A percentile compares a stretch with the other conserved stretches of the same genome.
phyloP scores from a whole-genome alignment of 64 coral and sea anemone species.

The Acropora tenuis region DNA sequence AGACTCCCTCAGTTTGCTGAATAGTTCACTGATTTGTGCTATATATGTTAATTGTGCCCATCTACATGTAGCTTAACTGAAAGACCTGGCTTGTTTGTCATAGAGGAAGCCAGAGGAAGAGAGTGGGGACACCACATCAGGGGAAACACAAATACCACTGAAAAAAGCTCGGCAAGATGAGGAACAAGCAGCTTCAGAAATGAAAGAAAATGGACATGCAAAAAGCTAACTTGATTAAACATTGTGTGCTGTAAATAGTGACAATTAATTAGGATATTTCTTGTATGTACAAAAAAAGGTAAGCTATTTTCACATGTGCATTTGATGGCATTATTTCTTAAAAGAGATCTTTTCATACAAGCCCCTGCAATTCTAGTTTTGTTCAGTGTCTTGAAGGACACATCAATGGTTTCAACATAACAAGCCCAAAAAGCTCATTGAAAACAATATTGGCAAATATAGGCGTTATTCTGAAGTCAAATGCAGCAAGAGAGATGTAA shows the following conservation, averaged over 20 bases:
- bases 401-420: too few relatives aligned
- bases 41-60: not conserved
- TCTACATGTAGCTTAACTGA: not conserved
- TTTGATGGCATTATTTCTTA: not conserved
- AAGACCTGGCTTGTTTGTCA: not conserved
- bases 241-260: conserved; percentile 25
- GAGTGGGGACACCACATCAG: conserved; percentile 16
- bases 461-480: too few relatives aligned
- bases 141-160: conserved; percentile 28
- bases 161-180: conserved; percentile 80
- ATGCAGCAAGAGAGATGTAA: too few relatives aligned
- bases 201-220: conserved; percentile 1
- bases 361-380: too few relatives aligned
- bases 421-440: too few relatives aligned
- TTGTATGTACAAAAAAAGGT: not conserved
- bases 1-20: too few relatives aligned
- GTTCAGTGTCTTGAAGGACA: too few relatives aligned
- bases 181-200: not conserved
- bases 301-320: not conserved
- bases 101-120: conserved; percentile 89
- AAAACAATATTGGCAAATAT: too few relatives aligned
- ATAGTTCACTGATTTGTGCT: too few relatives aligned
- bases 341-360: too few relatives aligned
- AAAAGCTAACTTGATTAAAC: conserved; percentile 25
- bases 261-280: not conserved